A percentile compares a stretch with the other conserved stretches of the same genome.
Conservation (phyloP, 1,140 invertebrate genomes). For the Seison nebaliae region DNA sequence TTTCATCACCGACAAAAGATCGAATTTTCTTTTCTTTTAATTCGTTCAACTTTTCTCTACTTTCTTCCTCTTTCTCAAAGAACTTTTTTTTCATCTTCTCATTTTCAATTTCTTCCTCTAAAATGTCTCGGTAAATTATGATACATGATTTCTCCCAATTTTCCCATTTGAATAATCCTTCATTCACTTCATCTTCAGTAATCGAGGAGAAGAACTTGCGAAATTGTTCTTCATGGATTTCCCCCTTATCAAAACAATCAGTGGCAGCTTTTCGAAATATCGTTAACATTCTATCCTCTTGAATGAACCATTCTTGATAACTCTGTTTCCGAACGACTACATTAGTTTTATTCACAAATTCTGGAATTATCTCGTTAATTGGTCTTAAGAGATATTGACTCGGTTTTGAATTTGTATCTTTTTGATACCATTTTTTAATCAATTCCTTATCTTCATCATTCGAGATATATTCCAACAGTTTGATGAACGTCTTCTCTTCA, state of each 20-base stretch:
- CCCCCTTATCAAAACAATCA: neutral
- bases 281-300: neutral
- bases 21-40: slow-evolving; percentile 12
- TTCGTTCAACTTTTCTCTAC: slow-evolving; percentile 5
- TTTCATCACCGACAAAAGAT: slow-evolving; percentile 1
- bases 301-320: neutral
- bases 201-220: neutral
- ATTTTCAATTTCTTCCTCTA: slow-evolving; percentile 3
- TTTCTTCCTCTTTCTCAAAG: neutral
- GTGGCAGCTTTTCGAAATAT: slow-evolving; percentile 4
- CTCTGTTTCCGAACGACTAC: too few relatives aligned
- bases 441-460: too few relatives aligned
- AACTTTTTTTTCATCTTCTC: slow-evolving; percentile 1
- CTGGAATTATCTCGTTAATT: too few relatives aligned
- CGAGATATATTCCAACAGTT: too few relatives aligned
- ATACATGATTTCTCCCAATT: neutral
- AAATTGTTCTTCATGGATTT: neutral
- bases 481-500: too few relatives aligned
- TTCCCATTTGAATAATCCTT: slow-evolving; percentile 7
- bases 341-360: too few relatives aligned
- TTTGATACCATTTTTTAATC: too few relatives aligned
- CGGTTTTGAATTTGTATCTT: too few relatives aligned
- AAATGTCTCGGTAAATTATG: slow-evolving; percentile 9
- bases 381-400: too few relatives aligned
- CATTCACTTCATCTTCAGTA: slow-evolving; percentile 10